Evolutionary conservation across 2,888 invertebrate species (phyloP), one percentile per base, ranked within the genome.

Genomic region (Amphipyra berbera): DNA sequence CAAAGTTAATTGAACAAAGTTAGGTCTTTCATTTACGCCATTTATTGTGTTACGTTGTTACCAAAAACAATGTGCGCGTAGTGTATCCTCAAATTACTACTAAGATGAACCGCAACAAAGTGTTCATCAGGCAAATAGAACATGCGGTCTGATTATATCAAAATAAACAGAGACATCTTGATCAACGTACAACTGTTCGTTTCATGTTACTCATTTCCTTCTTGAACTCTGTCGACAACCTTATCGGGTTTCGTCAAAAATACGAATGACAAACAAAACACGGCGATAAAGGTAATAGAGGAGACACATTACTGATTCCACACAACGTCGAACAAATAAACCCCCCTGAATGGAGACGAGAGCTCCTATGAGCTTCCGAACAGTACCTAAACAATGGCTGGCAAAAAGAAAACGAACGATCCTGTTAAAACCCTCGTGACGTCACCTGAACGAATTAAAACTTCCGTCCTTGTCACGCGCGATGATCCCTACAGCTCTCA

Each of bases 371-470:
- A 76, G 78, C 78, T 71, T 73, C 76, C 76, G 77, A 79, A 76
- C 73, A 68, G 84, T 84, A 82, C 82, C 84, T 87, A 92, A 92
- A 93, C 91, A 93, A 91, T 88, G 87, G 84, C 81, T 76, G 63
- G 77, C 82, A 87, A 89, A 92, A 91, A 89, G 86, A 88, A 90
- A 90, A 87, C 86, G 87, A 87, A 83, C 82, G 84, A 84, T 83
- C 84, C 88, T 85, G 85, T 89, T 89, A 90, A 91, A 91, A 88
- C 88, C 85, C 85, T 82, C 82, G 87, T 94, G 92, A 93, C 94
- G 93, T 94, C 93, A 94, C 93, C 90, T 92, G 92, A 90, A 87
- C 88, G 92, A 92, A 92, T 93, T 90, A 92, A 88, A 84, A 82
- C 81, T 78, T 85, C 86, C 76, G 68, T 92, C 93, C 85, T 83